Conservation (phyloP, 2,888 invertebrate species). For the Pegoplata infirma region DNA sequence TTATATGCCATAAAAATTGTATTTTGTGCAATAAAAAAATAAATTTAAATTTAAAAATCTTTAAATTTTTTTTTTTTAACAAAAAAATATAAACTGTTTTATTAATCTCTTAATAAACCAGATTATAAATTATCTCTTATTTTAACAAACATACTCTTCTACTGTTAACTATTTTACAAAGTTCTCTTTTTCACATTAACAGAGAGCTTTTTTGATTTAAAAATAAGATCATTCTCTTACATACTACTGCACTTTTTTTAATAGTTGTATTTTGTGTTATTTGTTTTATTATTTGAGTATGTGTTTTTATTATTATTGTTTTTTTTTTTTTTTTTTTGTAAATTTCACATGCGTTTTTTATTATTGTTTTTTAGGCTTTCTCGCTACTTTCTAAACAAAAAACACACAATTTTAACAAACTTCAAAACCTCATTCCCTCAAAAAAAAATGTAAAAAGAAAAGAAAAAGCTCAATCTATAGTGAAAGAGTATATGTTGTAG, state of each 20-base stretch:
- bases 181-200: background rate
- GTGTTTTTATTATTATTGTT: constrained; percentile 19
- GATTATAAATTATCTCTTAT: background rate
- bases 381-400: constrained; percentile 63
- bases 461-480: constrained; percentile 43
- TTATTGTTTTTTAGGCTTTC: constrained; percentile 60
- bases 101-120: background rate
- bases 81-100: too few species aligned
- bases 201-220: background rate
- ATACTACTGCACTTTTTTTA: constrained; percentile 14
- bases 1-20: too few species aligned
- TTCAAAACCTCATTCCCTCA: constrained; percentile 48
- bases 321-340: constrained; percentile 6
- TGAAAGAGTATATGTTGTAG: constrained; percentile 38
- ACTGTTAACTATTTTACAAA: background rate
- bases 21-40: too few species aligned
- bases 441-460: constrained; percentile 32
- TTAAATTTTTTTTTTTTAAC: too few species aligned
- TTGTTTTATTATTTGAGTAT: background rate
- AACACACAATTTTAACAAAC: constrained; percentile 22
- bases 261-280: constrained; percentile 2
- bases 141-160: constrained; percentile 13
- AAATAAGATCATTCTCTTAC: background rate
- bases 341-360: constrained; percentile 45
- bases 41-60: too few species aligned